Base-by-base conservation (phyloP, 2,113 vertebrate genomes). In the Steatornis caripensis region DNA sequence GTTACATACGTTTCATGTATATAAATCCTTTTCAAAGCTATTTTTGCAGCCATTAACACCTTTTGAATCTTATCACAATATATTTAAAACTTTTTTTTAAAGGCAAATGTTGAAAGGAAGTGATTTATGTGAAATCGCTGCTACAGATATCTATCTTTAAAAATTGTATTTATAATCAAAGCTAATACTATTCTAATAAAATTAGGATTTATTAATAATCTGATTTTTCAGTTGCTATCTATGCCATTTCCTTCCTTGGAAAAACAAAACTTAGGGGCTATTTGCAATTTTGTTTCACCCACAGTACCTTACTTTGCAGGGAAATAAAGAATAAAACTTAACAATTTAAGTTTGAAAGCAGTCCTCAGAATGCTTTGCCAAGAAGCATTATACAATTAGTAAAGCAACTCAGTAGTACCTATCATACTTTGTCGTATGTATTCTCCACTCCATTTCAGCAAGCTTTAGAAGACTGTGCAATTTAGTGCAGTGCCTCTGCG, bases 281-380 rank as follows among this genome's bases (percentile, higher is more conserved):
- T 58, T 84, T 86, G 43, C 32, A 46, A 12, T 66, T 75, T 77
- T 70, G 29, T 49, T 87, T 75, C 49, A 81, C 46, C 46, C 78
- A 36, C 34, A 45, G 51, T 78, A 57, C 41, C 62, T 83, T 79
- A 61, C 41, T 86, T 92, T 60, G 65, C 51, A 78, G 75, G 53
- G 51, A 87, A 94, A 89, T 78, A 62, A 95, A 10, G 1, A 64
- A 83, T 48, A 11, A 43, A 11, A 43, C n/a, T n/a, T n/a, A n/a
- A n/a, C n/a, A n/a, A 60, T 85, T 65, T 80, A 11, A 68, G 57
- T 95, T 72, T 93, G 81, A 87, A 90, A 89, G 81, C 65, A 87
- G 20, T 84, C 84, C 95, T 94, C 77, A 94, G 57, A 95, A 87
- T 57, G 61, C 69, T 91, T 92, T 84, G 55, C 80, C 65, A 84